Base-by-base conservation (phyloP, 2,113 vertebrate genomes). In the Ondatra zibethicus region DNA sequence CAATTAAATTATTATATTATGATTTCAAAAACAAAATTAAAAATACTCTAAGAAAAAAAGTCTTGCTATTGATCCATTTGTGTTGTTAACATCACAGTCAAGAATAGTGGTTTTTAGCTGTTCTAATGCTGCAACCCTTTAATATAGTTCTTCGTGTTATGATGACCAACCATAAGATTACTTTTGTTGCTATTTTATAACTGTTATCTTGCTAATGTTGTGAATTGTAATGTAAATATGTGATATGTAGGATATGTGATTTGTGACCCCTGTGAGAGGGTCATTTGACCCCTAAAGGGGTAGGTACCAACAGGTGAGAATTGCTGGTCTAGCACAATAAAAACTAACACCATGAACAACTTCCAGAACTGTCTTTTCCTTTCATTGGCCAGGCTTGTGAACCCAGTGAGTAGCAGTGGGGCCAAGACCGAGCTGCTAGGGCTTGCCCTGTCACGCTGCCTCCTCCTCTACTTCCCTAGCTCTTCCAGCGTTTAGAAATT, bases 381-480 rank as follows among this genome's bases (percentile, higher is more conserved):
- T 95, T 80, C 33, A 33, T 2, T 58, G 11, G 13, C 23, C 17
- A 55, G 36, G 4, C 23, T 73, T 27, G 25, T 33, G 17, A 0
- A 13, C 10, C 29, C n/a, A 68, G 45, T 27, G 47, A 81, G 12
- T 8, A 4, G 4, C 39, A 14, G 0, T 50, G 31, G 9, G 33
- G 4, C 58, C 21, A 33, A 3, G 1, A 66, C 27, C 47, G 13
- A 25, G 3, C 52, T 77, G 25, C 36, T 52, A 45, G 16, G 21
- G 0, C 13, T 3, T 55, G 7, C 7, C 36, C 61, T 58, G 6
- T 27, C 13, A 21, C 11, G 21, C 7, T 45, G 1, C 0, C 31
- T 10, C 6, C n/a, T n/a, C 61, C 39, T 42, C 21, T 31, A 50
- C 19, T 36, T 52, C 47, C 36, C 33, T 52, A 80, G 52, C 78